Evolutionary conservation across 2,113 vertebrate species (phyloP).

Genomic region (Rhinogobius similis): DNA sequence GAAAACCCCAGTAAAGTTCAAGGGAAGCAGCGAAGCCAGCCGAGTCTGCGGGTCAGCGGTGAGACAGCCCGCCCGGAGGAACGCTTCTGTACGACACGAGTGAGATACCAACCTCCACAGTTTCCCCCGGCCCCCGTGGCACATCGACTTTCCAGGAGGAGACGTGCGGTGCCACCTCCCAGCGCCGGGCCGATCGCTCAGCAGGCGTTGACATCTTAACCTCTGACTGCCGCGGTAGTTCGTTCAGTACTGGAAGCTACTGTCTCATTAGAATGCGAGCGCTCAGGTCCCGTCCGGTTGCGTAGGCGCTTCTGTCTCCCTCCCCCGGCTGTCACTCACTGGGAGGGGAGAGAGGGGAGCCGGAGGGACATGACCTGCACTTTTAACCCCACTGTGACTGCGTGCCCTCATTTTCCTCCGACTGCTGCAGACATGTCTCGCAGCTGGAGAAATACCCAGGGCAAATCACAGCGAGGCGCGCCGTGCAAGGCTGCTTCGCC

Average conservation of each 20-base stretch:
- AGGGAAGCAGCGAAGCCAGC: slow-evolving; percentile 36
- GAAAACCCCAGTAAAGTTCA: slow-evolving; percentile 21
- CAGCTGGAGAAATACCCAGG: not conserved
- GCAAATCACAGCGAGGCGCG: slow-evolving; percentile 7
- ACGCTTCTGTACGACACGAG: slow-evolving; percentile 21
- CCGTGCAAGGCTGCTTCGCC: not conserved
- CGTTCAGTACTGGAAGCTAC: slow-evolving; percentile 28
- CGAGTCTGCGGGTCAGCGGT: slow-evolving; percentile 41
- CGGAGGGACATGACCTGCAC: slow-evolving; percentile 30
- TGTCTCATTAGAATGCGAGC: slow-evolving; percentile 62
- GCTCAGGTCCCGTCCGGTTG: slow-evolving; percentile 43
- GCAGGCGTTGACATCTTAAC: slow-evolving; percentile 73
- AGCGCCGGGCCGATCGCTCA: slow-evolving; percentile 57
- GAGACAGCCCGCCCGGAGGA: slow-evolving; percentile 33
- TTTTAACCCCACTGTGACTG: slow-evolving; percentile 30
- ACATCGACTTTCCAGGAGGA: slow-evolving; percentile 54
- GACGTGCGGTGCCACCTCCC: slow-evolving; percentile 56
- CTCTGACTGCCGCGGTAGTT: slow-evolving; percentile 40
- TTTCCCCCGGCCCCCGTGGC: slow-evolving; percentile 46
- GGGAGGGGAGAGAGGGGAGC: slow-evolving; percentile 39
- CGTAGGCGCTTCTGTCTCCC: slow-evolving; percentile 49
- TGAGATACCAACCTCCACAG: slow-evolving; percentile 34
- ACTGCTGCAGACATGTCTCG: slow-evolving; percentile 12
- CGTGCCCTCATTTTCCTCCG: slow-evolving; percentile 16
- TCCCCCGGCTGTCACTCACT: slow-evolving; percentile 48